Conservation (phyloP, 2,888 invertebrate species). For the Argyra leucocephala region DNA sequence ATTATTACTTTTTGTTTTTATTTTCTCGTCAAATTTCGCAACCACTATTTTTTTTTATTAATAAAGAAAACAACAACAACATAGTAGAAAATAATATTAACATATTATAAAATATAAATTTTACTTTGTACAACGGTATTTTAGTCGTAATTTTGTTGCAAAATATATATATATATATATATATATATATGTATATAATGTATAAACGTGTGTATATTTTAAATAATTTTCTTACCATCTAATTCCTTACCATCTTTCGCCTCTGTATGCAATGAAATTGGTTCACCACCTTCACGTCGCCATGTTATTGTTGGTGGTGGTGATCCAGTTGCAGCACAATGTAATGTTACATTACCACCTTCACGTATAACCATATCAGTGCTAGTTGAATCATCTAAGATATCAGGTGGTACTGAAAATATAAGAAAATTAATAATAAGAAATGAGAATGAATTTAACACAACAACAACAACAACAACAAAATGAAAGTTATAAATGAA, state of each 20-base stretch:
- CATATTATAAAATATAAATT: too few species aligned
- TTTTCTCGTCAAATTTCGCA: too few species aligned
- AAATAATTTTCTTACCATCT: background rate
- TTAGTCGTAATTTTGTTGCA: too few species aligned
- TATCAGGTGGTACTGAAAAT: slow-evolving; percentile 61
- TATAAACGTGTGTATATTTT: too few species aligned
- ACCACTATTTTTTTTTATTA: too few species aligned
- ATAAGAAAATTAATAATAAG: background rate
- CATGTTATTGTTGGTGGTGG: slow-evolving; percentile 72
- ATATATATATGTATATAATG: too few species aligned
- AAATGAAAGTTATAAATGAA: background rate
- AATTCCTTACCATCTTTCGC: slow-evolving; percentile 48
- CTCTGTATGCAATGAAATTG: slow-evolving; percentile 54
- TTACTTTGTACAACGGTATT: too few species aligned
- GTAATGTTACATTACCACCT: slow-evolving; percentile 66
- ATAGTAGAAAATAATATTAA: too few species aligned
- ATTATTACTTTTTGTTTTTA: too few species aligned
- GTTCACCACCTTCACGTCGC: slow-evolving; percentile 64
- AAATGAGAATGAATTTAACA: background rate
- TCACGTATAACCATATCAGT: slow-evolving; percentile 71
- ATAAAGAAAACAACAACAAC: too few species aligned
- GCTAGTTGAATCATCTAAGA: slow-evolving; percentile 66
- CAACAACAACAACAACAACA: background rate
- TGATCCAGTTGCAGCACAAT: slow-evolving; percentile 71
- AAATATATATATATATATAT: too few species aligned